phyloP scores from a whole-genome alignment of 2,888 invertebrate genomes.

The Caenorhabditis uteleia region DNA sequence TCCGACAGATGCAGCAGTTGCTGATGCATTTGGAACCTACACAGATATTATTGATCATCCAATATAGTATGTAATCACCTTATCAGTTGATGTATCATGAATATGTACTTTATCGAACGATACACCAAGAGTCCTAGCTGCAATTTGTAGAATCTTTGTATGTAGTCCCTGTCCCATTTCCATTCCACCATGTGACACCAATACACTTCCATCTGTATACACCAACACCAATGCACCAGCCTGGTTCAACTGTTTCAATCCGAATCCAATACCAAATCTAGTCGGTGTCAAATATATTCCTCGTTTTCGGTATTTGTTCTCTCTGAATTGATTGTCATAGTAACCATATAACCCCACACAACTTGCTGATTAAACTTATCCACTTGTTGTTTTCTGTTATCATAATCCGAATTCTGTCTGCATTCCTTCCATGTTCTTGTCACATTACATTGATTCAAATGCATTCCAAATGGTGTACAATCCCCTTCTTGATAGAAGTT shows the following conservation, averaged over 20 bases:
- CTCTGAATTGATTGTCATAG: conserved; percentile 27
- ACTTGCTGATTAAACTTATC: conserved; percentile 69
- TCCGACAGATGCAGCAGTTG: conserved; percentile 86
- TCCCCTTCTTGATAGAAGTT: conserved; percentile 85
- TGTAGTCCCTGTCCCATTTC: conserved; percentile 97
- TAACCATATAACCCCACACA: background rate
- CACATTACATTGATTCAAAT: conserved; percentile 77
- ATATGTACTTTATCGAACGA: conserved; percentile 70
- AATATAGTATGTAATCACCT: conserved; percentile 72
- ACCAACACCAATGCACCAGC: conserved; percentile 84
- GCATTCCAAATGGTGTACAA: conserved; percentile 81
- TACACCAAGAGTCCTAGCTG: conserved; percentile 61
- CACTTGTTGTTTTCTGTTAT: conserved; percentile 59
- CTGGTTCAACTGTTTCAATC: conserved; percentile 68
- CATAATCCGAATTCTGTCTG: conserved; percentile 63
- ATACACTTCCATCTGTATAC: conserved; percentile 82
- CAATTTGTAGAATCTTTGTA: conserved; percentile 87
- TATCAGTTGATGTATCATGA: conserved; percentile 84
- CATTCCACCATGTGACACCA: conserved; percentile 84
- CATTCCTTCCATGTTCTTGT: conserved; percentile 70
- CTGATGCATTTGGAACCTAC: conserved; percentile 82
- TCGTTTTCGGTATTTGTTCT: conserved; percentile 57
- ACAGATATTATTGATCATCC: background rate
- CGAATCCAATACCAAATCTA: conserved; percentile 70
- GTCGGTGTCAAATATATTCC: conserved; percentile 66